phyloP scores from a whole-genome alignment of 2,888 invertebrate species.

The Mythimna pallens region DNA sequence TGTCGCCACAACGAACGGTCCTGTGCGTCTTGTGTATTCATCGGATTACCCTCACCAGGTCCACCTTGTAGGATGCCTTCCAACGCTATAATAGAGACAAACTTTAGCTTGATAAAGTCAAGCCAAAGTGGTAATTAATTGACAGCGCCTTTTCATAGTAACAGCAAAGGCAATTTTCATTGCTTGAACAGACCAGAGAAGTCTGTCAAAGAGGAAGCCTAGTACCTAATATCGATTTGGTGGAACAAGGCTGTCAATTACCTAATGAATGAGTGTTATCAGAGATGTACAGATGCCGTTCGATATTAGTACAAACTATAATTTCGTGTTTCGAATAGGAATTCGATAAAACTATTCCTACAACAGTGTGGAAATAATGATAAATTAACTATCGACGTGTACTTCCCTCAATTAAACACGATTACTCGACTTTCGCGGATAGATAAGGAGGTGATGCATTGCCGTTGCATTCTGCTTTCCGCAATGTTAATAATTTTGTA shows the following conservation, averaged over 20 bases:
- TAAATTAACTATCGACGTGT: constrained; percentile 39
- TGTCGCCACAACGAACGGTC: too few species aligned
- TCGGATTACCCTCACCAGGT: too few species aligned
- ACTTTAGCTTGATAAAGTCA: too few species aligned
- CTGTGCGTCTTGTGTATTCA: too few species aligned
- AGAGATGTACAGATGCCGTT: not conserved
- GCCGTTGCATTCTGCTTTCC: constrained; percentile 44
- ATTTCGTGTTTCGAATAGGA: not conserved
- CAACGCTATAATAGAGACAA: too few species aligned
- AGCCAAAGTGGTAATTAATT: too few species aligned
- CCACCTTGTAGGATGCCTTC: too few species aligned
- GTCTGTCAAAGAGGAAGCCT: not conserved
- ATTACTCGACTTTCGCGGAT: constrained; percentile 52
- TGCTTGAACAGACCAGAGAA: too few species aligned
- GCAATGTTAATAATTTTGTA: constrained; percentile 18
- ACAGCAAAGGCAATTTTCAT: too few species aligned
- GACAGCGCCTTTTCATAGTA: too few species aligned
- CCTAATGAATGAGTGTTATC: not conserved
- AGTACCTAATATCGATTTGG: not conserved
- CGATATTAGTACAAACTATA: not conserved
- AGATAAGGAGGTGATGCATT: constrained; percentile 49
- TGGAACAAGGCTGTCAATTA: not conserved
- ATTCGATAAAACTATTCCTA: not conserved
- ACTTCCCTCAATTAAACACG: constrained; percentile 51
- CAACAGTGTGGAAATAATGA: constrained; percentile 38